These are phyloP conservation scores for Psittacara wagleri DNA, from an alignment of 2,113 vertebrate genomes.

Conservation along the genomic window DNA sequence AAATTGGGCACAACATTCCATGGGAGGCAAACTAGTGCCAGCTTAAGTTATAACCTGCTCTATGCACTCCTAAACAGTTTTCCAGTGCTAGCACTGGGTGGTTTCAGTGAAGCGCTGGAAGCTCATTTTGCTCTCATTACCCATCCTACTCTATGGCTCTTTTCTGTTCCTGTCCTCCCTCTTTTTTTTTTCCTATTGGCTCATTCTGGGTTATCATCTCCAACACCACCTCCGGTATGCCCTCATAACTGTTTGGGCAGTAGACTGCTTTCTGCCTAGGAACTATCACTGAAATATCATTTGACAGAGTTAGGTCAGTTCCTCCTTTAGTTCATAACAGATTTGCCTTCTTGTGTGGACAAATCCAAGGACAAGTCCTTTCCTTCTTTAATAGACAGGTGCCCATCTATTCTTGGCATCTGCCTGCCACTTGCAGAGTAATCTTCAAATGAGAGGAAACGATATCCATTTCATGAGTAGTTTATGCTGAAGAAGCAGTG, in stretches of 20 bases:
- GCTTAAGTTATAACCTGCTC: not conserved
- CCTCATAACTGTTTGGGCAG: not conserved
- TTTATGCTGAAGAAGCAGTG: not conserved
- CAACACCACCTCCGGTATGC: not conserved
- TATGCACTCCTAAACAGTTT: not conserved
- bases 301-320: not conserved
- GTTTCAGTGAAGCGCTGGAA: not conserved
- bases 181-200: not conserved
- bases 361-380: not conserved
- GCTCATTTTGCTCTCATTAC: not conserved
- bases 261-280: not conserved
- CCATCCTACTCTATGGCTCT: not conserved
- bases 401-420: not conserved
- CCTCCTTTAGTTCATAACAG: not conserved
- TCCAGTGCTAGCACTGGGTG: not conserved
- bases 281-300: not conserved
- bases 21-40: not conserved
- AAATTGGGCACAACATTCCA: not conserved
- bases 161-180: rapidly evolving
- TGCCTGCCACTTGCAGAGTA: not conserved
- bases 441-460: not conserved
- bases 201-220: not conserved
- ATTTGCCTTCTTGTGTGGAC: not conserved
- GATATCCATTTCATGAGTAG: not conserved
- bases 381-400: not conserved